Evolutionary conservation across 37 sponge, comb jelly and placozoan genomes (phyloP), one percentile per base, ranked within the genome.

Genomic region (Halisarca cf. caerulea): DNA sequence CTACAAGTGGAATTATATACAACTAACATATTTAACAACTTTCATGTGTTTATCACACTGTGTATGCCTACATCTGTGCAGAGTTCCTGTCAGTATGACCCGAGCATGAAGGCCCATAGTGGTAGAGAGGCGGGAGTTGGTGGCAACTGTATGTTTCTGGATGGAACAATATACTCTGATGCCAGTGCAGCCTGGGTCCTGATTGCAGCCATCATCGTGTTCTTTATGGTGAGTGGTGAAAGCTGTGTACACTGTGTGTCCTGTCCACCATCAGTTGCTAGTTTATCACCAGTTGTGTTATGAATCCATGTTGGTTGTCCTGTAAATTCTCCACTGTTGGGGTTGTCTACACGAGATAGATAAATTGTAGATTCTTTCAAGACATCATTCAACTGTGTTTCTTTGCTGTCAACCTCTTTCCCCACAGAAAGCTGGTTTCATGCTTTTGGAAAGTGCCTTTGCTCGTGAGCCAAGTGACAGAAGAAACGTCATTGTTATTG

Each of bases 391-490:
- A n/a, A n/a, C n/a, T n/a, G n/a, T n/a, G n/a, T n/a, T n/a, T n/a
- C n/a, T n/a, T n/a, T n/a, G n/a, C 51, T 47, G 6, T 47, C 11
- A 47, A 47, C 6, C 51, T 47, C 51, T 47, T 47, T 14, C 51
- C 51, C 51, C 58, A 24, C 44, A 89, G 89, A 87, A 88, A 84
- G 91, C 87, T 58, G 91, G 91, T 2, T 91, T 91, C 59, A 88
- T 91, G 87, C 45, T 90, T 71, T 24, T 90, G 37, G 91, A 90
- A 27, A 79, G 83, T 51, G 75, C 91, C 66, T 90, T 90, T 84
- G 86, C 86, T 21, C 58, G 30, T 17, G 80, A 53, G 2, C 66
- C 45, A 20, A 44, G 71, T 61, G 91, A 90, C 55, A 61, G 87
- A 60, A 90, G 87, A 58, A 78, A 47, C 27, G 84, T 88, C 23